phyloP scores from a whole-genome alignment of 2,888 invertebrate genomes.

The Rhopalosiphum nymphaeae region DNA sequence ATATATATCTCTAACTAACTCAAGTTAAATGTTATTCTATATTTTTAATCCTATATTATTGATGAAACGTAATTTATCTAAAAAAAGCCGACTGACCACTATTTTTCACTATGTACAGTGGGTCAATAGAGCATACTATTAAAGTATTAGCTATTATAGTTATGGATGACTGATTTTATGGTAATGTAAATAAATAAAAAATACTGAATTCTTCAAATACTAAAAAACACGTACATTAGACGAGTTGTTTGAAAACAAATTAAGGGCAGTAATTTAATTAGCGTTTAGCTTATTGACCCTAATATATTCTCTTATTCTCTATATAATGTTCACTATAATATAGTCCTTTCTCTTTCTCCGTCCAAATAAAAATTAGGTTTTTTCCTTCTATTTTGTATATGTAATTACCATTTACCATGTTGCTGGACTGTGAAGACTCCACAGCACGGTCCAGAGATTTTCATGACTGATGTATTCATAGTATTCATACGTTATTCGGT shows the following conservation, averaged over 20 bases:
- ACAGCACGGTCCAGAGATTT: slow-evolving; percentile 57
- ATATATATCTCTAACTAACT: neutral
- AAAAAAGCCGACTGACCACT: neutral
- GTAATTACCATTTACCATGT: slow-evolving; percentile 59
- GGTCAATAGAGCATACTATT: slow-evolving; percentile 45
- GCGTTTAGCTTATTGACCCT: slow-evolving; percentile 62
- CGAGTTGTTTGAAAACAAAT: slow-evolving; percentile 20
- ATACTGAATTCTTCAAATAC: slow-evolving; percentile 20
- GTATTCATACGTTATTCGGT: slow-evolving; percentile 49
- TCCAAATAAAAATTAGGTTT: slow-evolving; percentile 54
- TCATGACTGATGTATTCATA: slow-evolving; percentile 36
- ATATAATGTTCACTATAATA: neutral
- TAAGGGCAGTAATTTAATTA: slow-evolving; percentile 52
- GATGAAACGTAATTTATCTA: neutral
- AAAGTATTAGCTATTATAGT: slow-evolving; percentile 29
- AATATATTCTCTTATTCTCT: slow-evolving; percentile 24
- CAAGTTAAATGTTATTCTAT: neutral
- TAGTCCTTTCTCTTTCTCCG: slow-evolving; percentile 60
- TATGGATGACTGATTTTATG: slow-evolving; percentile 45
- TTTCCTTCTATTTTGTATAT: slow-evolving; percentile 39
- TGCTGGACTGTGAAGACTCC: slow-evolving; percentile 62
- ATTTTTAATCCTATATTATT: neutral
- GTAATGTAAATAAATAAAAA: slow-evolving; percentile 24
- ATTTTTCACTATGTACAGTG: slow-evolving; percentile 21
- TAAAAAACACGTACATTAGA: slow-evolving; percentile 10